Base-by-base conservation (phyloP, 2,113 vertebrate species). In the Anarhynchus alexandrinus region DNA sequence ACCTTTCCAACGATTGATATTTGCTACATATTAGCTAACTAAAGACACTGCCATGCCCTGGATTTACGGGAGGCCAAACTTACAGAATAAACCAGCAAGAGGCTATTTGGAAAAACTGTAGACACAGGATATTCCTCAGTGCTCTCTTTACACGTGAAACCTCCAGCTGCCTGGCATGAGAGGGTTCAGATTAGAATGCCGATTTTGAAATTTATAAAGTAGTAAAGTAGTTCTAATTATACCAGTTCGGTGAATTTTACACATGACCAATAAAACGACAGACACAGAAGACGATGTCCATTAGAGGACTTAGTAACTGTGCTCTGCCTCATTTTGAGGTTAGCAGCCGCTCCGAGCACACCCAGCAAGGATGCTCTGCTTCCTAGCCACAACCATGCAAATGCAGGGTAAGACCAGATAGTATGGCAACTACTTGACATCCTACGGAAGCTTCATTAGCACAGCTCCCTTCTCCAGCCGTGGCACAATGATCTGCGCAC, bases 201-300 rank as follows among this genome's bases (percentile, higher is more conserved):
- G 7, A 57, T 70, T 82, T 2, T 0, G 51, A 59, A 65, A 71
- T 27, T 9, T 34, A 66, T 15, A 26, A 55, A 80, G 36, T 9
- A 64, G 32, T 12, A 57, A 66, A 81, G 30, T 11, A 38, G 26
- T 40, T 90, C 45, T 70, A 43, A 38, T 73, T 62, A 21, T 25
- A 29, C 25, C 38, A 34, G 14, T 43, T 36, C 5, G 21, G 30
- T 66, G 72, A 82, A 42, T 51, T 92, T 74, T n/a, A 84, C 67
- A 47, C 23, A 5, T 0, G 15, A 45, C 40, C 6, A 58, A 18
- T 27, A 40, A 17, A 70, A 42, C 1, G 5, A 29, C 47, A 59
- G 51, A 17, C 8, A 3, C 0, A 5, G 49, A 36, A 12, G 8
- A 42, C 0, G 0, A 11, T 5, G 42, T 17, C 72, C 36, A 5